These are phyloP conservation scores for Therioaphis trifolii DNA, from an alignment of 2,888 invertebrate genomes.

Conservation along the genomic window DNA sequence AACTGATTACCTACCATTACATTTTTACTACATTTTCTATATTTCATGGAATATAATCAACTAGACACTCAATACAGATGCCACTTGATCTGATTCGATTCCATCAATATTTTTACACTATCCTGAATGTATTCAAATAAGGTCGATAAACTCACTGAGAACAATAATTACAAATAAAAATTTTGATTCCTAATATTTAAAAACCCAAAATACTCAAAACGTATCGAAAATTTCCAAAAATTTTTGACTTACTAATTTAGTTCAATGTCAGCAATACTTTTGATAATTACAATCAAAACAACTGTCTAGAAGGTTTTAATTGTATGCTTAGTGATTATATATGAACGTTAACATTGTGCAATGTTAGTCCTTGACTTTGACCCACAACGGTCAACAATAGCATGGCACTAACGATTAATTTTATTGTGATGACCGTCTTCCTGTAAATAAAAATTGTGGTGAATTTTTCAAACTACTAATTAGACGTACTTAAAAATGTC, in stretches of 20 bases:
- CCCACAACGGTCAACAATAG: slow-evolving; percentile 42
- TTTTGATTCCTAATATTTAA: too few species aligned
- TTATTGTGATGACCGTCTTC: slow-evolving; percentile 53
- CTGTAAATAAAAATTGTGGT: slow-evolving; percentile 46
- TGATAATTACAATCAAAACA: slow-evolving; percentile 23
- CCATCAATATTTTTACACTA: too few species aligned
- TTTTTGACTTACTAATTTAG: neutral
- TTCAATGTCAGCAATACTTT: neutral
- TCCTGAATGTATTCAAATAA: too few species aligned
- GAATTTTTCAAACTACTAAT: slow-evolving; percentile 27
- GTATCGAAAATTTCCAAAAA: too few species aligned
- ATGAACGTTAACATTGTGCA: slow-evolving; percentile 33
- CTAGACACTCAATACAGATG: too few species aligned
- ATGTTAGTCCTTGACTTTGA: slow-evolving; percentile 58
- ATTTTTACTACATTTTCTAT: too few species aligned
- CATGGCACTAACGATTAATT: slow-evolving; percentile 28
- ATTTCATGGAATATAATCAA: too few species aligned
- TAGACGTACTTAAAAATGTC: slow-evolving; percentile 1
- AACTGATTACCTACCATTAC: too few species aligned
- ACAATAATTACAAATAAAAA: too few species aligned
- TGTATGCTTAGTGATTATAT: slow-evolving; percentile 16
- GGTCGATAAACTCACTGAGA: too few species aligned
- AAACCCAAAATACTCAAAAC: neutral
- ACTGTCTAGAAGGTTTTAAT: slow-evolving; percentile 21
- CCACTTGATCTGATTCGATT: too few species aligned